Base-by-base conservation (phyloP, 1,140 invertebrate species). In the Ctenoplectra terminalis region DNA sequence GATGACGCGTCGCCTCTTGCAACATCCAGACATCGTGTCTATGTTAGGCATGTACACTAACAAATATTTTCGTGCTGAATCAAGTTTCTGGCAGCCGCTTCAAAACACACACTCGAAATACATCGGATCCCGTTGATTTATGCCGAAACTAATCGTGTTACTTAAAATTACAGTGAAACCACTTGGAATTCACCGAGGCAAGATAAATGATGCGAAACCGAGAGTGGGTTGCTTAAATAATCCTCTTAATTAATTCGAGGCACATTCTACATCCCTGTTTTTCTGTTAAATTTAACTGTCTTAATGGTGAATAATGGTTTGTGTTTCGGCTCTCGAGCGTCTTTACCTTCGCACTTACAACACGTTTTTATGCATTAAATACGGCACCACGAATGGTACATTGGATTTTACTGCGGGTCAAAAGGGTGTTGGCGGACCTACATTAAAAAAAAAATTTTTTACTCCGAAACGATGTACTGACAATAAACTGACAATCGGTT, bases 101-200 rank as follows among this genome's bases (percentile, higher is more conserved):
- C 46, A 31, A 52, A 80, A 64, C 43, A 80, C 46, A 37, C 20
- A 56, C 74, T 69, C 74, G 64, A 69, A 77, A 77, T 77, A 77
- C 74, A 80, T 80, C 69, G 54, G 77, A 52, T 46, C 46, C 60
- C 31, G 58, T 61, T 80, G 70, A 80, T 73, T 72, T 73, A 73
- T 63, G 26, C 20, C 20, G 69, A 54, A 80, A 80, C 69, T 43
- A 73, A 72, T 73, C 69, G 69, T 40, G 58, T 73, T 80, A 43
- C 77, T 73, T 46, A 63, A 80, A 73, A 46, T 80, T 73, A 64
- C 77, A 73, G 58, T 4, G 58, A 26, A 37, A 31, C 26, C 34
- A n/a, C 69, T 54, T 40, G 43, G 58, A 54, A 73, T 50, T 64
- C 37, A 34, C 23, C 37, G 34, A 43, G 43, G 37, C 58, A 64